Percentiles rank a stretch among this genome's conserved stretches.
Conservation (phyloP, 1,140 invertebrate genomes). For the Portunus trituberculatus region DNA sequence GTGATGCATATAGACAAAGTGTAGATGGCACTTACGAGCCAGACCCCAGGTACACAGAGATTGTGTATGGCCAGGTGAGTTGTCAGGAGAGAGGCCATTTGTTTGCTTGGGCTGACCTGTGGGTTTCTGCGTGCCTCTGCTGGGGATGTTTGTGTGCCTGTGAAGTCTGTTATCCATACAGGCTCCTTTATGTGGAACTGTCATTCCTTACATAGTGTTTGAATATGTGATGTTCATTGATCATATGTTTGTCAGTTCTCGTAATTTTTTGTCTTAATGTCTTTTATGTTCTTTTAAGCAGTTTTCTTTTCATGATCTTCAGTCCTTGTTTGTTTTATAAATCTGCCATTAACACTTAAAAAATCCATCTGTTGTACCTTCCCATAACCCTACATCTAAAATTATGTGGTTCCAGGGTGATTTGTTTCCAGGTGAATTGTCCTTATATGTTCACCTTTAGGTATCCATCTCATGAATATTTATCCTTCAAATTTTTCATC, state of each 20-base stretch:
- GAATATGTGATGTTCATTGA: not conserved
- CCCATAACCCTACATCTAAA: too few species aligned
- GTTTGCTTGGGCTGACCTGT: not conserved
- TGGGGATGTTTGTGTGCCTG: not conserved
- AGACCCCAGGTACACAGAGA: slow-evolving; percentile 72
- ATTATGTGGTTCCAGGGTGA: too few species aligned
- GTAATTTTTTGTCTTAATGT: not conserved
- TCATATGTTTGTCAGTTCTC: not conserved
- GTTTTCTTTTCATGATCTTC: too few species aligned
- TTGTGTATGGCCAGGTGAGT: slow-evolving; percentile 72
- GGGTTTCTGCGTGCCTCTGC: not conserved
- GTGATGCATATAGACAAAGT: slow-evolving; percentile 70
- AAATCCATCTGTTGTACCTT: too few species aligned
- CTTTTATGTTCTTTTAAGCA: not conserved
- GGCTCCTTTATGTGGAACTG: not conserved
- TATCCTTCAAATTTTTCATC: too few species aligned
- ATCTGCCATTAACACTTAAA: too few species aligned
- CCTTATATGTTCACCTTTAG: too few species aligned
- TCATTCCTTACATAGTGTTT: not conserved
- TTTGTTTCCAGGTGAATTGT: too few species aligned
- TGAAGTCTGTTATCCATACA: not conserved
- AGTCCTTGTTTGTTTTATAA: too few species aligned
- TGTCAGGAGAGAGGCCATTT: not conserved
- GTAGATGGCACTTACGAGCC: slow-evolving; percentile 68
- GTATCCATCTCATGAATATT: too few species aligned